phyloP scores from a whole-genome alignment of 2,113 vertebrate species.

The Nanorana parkeri region DNA sequence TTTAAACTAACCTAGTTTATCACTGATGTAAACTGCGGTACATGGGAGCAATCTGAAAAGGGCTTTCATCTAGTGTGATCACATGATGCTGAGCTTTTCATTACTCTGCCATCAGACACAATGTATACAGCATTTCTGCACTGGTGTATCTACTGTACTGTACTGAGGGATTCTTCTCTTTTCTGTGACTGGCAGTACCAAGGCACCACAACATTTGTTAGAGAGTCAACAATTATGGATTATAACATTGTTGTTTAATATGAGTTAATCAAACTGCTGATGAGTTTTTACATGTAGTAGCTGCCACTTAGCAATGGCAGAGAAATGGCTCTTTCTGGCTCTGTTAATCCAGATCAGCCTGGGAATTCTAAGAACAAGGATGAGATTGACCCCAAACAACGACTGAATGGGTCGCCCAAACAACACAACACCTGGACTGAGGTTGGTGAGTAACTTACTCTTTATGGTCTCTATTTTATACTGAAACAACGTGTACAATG shows the following conservation, averaged over 20 bases:
- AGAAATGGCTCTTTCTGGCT: slow-evolving; percentile 24
- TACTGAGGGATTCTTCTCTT: background rate
- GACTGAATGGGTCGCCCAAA: slow-evolving; percentile 70
- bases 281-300: background rate
- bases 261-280: background rate
- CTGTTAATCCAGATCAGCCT: slow-evolving; percentile 42
- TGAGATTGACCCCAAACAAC: slow-evolving; percentile 42
- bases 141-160: slow-evolving; percentile 8
- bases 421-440: slow-evolving; percentile 73
- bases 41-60: background rate
- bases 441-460: slow-evolving; percentile 71
- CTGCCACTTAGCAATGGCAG: slow-evolving; percentile 5
- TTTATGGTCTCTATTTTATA: background rate
- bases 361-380: slow-evolving; percentile 25
- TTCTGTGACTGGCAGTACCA: slow-evolving; percentile 10
- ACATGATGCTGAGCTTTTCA: slow-evolving; percentile 45
- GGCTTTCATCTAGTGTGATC: slow-evolving; percentile 7
- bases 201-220: background rate
- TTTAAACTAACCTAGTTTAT: no score
- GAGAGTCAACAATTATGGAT: background rate
- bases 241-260: background rate
- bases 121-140: slow-evolving; percentile 4
- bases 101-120: slow-evolving; percentile 9
- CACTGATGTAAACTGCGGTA: no score
- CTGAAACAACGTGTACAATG: no score